Conservation (phyloP, 2,888 invertebrate genomes). For the Leistus spinibarbis region DNA sequence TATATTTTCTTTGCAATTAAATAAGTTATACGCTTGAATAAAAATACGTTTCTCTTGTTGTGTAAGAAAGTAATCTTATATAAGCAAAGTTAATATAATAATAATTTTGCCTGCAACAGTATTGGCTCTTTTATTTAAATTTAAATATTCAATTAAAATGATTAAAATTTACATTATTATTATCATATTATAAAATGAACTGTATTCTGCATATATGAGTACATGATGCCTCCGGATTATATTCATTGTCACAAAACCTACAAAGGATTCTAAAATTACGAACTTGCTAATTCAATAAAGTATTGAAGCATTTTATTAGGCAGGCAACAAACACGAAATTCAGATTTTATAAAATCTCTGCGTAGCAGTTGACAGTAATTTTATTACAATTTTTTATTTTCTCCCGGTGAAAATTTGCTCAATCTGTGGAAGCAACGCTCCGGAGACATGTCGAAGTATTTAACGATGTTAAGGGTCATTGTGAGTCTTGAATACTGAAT, state of each 20-base stretch:
- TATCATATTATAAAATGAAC: too few species aligned
- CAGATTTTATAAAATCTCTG: neutral
- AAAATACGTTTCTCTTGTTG: too few species aligned
- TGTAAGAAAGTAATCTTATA: too few species aligned
- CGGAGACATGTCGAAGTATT: slow-evolving; percentile 38
- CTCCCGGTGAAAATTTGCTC: slow-evolving; percentile 30
- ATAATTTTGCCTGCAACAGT: too few species aligned
- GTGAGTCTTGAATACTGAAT: slow-evolving; percentile 34
- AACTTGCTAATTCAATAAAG: neutral
- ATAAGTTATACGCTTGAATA: too few species aligned
- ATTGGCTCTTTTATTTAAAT: too few species aligned
- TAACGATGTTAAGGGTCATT: slow-evolving; percentile 36
- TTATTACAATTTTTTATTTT: slow-evolving; percentile 21
- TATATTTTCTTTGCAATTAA: too few species aligned
- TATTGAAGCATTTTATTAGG: neutral
- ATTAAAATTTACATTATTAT: too few species aligned
- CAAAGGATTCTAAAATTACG: neutral
- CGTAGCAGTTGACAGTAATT: slow-evolving; percentile 27
- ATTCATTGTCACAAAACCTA: neutral
- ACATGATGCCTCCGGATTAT: too few species aligned
- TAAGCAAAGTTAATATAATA: too few species aligned
- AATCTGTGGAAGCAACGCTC: slow-evolving; percentile 24
- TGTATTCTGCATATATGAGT: too few species aligned
- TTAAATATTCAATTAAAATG: too few species aligned
- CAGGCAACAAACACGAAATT: neutral